Conservation (phyloP, 1,140 invertebrate genomes). For the Plectus sambesii region DNA sequence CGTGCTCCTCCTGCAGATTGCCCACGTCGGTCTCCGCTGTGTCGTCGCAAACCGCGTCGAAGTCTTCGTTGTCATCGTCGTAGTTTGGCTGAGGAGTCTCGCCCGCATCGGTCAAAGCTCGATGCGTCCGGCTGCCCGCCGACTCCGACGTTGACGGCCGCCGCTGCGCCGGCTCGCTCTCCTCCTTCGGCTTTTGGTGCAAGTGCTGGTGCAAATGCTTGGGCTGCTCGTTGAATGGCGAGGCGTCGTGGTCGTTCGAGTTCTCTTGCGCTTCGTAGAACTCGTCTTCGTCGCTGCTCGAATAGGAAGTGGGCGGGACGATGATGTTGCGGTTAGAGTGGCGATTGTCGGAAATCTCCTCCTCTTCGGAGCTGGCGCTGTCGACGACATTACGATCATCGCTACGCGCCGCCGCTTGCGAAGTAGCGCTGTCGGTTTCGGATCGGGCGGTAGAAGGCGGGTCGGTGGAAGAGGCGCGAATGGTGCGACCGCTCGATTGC, state of each 20-base stretch:
- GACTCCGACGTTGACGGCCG: constrained; percentile 25
- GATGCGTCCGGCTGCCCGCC: constrained; percentile 15
- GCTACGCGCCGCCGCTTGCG: no score
- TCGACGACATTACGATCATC: no score
- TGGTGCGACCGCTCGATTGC: no score
- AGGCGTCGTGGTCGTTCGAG: no score
- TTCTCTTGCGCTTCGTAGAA: constrained; percentile 38
- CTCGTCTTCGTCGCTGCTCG: constrained; percentile 35
- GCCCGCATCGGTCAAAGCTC: constrained; percentile 1
- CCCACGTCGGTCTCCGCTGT: constrained; percentile 35
- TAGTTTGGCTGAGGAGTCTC: constrained; percentile 33
- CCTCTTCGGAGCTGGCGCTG: constrained; percentile 21
- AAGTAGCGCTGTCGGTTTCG: no score
- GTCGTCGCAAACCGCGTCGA: constrained; percentile 44
- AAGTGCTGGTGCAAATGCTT: no score
- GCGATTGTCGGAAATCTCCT: no score
- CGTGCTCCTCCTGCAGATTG: constrained; percentile 49
- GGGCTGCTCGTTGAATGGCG: constrained; percentile 17
- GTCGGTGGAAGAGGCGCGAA: no score
- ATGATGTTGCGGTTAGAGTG: no score
- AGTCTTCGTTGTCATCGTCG: constrained; percentile 46
- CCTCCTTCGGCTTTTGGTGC: no score
- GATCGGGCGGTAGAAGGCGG: no score
- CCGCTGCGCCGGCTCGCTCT: constrained; percentile 12
- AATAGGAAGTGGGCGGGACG: no score